Evolutionary conservation across 2,797 vertebrate species (phyloP).

Genomic region (Lagocephalus sceleratus): DNA sequence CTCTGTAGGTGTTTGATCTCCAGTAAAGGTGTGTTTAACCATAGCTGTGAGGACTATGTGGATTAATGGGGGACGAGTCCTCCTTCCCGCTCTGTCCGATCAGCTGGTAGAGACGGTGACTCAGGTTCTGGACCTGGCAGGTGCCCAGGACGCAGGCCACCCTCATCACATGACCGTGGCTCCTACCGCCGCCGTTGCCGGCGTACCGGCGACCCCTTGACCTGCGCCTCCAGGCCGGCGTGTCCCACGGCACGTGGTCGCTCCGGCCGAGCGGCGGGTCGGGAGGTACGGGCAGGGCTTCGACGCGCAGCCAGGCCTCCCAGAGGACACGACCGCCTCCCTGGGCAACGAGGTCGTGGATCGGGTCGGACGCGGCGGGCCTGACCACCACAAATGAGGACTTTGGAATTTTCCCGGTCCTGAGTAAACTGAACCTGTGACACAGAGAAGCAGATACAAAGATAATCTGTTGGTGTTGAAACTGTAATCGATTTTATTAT

Average conservation of each 20-base stretch:
- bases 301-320: conserved; percentile 54
- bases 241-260: conserved; percentile 9
- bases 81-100: conserved; percentile 78
- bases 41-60: conserved; percentile 88
- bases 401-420: conserved; percentile 35
- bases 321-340: conserved; percentile 46
- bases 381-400: conserved; percentile 16
- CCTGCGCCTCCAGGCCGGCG: conserved; percentile 19
- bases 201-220: conserved; percentile 68
- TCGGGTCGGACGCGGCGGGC: conserved; percentile 30
- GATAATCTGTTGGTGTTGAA: not conserved
- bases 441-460: conserved; percentile 16
- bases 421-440: conserved; percentile 51
- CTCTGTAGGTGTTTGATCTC: not conserved
- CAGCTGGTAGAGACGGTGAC: conserved; percentile 89
- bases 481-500: not conserved
- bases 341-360: conserved; percentile 36
- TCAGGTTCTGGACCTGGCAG: conserved; percentile 92
- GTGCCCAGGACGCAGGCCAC: conserved; percentile 89
- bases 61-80: conserved; percentile 83
- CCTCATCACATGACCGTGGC: conserved; percentile 73
- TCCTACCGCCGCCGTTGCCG: conserved; percentile 23
- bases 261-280: conserved; percentile 23
- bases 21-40: conserved; percentile 70
- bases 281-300: conserved; percentile 29